Evolutionary conservation across 2,113 vertebrate genomes (phyloP).

Genomic region (Echinops telfairi): DNA sequence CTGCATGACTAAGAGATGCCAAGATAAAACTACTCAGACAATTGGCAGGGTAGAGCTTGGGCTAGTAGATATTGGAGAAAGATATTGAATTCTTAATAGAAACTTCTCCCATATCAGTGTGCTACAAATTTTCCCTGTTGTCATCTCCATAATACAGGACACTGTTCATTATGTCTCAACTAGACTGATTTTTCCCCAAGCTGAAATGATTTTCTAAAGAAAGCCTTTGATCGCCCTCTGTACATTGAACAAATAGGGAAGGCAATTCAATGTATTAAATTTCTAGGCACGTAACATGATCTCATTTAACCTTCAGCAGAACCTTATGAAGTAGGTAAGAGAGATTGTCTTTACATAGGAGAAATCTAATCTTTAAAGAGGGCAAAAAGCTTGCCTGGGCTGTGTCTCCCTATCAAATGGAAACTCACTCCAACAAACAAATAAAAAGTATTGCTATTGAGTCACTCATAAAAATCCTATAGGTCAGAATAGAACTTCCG

Average conservation of each 20-base stretch:
- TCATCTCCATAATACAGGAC: neutral
- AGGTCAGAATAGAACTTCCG: too few relatives aligned
- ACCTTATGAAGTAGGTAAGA: neutral
- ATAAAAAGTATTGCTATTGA: too few relatives aligned
- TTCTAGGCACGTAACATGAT: conserved; percentile 13
- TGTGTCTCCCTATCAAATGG: neutral
- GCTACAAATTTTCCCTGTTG: neutral
- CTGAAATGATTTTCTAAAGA: conserved; percentile 34
- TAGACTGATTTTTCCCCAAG: conserved; percentile 4
- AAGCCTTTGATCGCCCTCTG: neutral
- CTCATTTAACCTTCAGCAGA: conserved; percentile 11
- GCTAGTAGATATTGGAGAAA: too few relatives aligned
- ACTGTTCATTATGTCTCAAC: neutral
- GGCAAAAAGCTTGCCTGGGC: neutral
- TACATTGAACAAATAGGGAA: neutral
- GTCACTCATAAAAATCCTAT: too few relatives aligned
- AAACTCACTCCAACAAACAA: neutral
- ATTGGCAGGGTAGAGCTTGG: neutral
- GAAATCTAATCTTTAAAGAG: neutral
- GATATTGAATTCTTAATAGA: neutral
- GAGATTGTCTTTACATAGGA: neutral
- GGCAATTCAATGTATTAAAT: neutral
- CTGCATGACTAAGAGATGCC: neutral
- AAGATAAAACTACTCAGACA: neutral
- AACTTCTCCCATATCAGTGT: neutral